A percentile compares a stretch with the other conserved stretches of the same genome.
Evolutionary conservation across 1,140 invertebrate genomes (phyloP).

Genomic region (Micrasema longulum): DNA sequence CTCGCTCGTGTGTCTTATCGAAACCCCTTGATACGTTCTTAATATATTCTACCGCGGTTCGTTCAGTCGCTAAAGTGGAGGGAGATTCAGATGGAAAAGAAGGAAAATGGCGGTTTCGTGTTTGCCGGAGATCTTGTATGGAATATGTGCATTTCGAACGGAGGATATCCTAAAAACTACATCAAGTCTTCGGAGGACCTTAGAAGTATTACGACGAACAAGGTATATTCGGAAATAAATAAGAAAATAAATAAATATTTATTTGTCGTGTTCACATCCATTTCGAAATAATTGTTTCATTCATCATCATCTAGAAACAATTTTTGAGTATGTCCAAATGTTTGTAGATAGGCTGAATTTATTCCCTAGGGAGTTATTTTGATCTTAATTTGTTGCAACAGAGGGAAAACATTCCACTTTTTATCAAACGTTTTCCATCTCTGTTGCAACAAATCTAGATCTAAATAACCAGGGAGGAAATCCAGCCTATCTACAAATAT

Average conservation of each 20-base stretch:
- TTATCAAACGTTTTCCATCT: no score
- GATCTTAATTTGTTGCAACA: no score
- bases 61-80: conserved; percentile 16
- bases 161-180: conserved; percentile 21
- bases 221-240: no score
- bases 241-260: no score
- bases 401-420: neutral
- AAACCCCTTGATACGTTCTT: neutral
- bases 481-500: no score
- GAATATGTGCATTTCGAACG: conserved; percentile 39
- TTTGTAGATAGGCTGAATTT: no score
- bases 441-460: no score
- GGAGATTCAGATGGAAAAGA: conserved; percentile 29
- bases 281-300: neutral
- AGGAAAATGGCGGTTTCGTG: conserved; percentile 24
- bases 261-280: neutral
- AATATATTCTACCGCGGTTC: neutral
- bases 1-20: neutral
- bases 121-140: conserved; percentile 39
- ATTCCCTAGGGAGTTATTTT: no score
- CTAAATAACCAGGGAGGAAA: no score
- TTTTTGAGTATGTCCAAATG: no score
- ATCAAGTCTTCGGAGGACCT: conserved; percentile 26
- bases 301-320: neutral
- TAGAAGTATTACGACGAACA: conserved; percentile 11